Conservation (phyloP, 1,140 invertebrate species). For the Tetraneura akinire region DNA sequence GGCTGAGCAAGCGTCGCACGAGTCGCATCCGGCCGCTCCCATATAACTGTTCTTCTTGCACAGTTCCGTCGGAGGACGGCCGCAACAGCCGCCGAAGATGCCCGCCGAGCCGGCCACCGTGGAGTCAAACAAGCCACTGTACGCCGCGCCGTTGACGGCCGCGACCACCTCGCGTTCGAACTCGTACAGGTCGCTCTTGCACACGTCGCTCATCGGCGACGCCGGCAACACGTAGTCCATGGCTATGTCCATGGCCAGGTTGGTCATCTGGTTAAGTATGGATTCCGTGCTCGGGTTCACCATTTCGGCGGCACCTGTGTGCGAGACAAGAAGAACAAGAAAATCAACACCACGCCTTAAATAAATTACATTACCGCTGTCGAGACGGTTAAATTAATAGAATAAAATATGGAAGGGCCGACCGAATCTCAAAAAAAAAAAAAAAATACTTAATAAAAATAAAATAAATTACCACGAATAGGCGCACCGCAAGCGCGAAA, state of each 20-base stretch:
- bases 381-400: no score
- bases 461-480: no score
- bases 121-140: background rate
- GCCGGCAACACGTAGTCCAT: slow-evolving; percentile 44
- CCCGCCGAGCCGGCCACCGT: background rate
- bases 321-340: no score
- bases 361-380: no score
- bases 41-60: slow-evolving; percentile 47
- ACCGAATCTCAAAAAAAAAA: background rate
- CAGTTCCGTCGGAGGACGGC: slow-evolving; percentile 11
- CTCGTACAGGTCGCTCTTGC: slow-evolving; percentile 38
- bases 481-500: background rate
- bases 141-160: background rate
- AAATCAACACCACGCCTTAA: background rate
- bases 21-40: slow-evolving; percentile 33
- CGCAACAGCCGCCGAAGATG: background rate
- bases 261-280: slow-evolving; percentile 44
- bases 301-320: slow-evolving; percentile 45
- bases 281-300: slow-evolving; percentile 50
- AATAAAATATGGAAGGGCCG: no score
- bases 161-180: slow-evolving; percentile 31
- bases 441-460: no score
- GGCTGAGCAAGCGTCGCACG: slow-evolving; percentile 2
- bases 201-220: slow-evolving; percentile 44
- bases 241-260: slow-evolving; percentile 47